These are phyloP conservation scores for Pocota personata DNA, from an alignment of 2,888 invertebrate species.

Conservation along the genomic window DNA sequence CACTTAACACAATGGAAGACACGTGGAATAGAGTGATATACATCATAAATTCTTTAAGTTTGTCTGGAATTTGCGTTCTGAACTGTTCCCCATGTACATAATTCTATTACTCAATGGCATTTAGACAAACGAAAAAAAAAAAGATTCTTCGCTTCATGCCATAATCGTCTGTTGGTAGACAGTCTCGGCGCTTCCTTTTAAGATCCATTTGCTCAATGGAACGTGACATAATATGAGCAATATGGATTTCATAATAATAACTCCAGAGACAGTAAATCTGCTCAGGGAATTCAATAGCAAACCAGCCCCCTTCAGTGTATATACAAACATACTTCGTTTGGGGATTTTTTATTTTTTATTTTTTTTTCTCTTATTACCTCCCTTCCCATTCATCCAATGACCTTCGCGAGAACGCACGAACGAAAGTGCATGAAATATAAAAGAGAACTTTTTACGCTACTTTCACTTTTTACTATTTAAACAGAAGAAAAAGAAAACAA, in stretches of 20 bases:
- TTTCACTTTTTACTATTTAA: slow-evolving; percentile 64
- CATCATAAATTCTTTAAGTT: too few relatives aligned
- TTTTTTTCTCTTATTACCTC: not conserved
- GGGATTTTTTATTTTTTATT: not conserved
- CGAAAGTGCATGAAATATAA: slow-evolving; percentile 51
- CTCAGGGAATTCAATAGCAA: not conserved
- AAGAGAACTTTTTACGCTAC: slow-evolving; percentile 57
- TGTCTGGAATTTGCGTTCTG: too few relatives aligned
- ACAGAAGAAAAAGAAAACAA: slow-evolving; percentile 47
- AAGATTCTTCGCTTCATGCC: too few relatives aligned
- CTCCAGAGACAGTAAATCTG: not conserved
- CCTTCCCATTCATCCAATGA: slow-evolving; percentile 23
- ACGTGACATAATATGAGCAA: not conserved
- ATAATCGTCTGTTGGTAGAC: not conserved
- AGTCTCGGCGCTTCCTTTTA: not conserved
- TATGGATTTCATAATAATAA: not conserved
- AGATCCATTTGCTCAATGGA: not conserved
- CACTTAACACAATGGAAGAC: too few relatives aligned
- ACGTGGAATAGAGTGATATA: too few relatives aligned
- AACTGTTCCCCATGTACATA: too few relatives aligned
- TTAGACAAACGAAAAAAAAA: too few relatives aligned
- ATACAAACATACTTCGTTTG: not conserved
- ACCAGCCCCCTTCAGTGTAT: not conserved
- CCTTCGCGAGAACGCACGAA: slow-evolving; percentile 61
- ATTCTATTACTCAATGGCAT: too few relatives aligned